Conservation (phyloP, 2,797 vertebrate genomes). For the Arctocebus calabarensis region DNA sequence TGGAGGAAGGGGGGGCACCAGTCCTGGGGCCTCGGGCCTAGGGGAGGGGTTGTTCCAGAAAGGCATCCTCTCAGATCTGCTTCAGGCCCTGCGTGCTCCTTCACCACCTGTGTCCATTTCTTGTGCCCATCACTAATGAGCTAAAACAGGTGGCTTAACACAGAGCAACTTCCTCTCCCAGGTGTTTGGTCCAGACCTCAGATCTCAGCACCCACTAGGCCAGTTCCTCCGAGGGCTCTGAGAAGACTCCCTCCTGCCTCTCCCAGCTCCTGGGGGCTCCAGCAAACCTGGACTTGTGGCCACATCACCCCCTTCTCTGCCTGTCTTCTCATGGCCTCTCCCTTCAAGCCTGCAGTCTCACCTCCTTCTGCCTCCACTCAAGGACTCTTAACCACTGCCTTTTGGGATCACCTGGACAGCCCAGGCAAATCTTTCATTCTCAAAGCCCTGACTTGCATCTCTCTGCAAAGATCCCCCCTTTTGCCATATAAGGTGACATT, state of each 20-base stretch:
- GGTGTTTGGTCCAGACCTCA: background rate
- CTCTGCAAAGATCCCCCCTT: background rate
- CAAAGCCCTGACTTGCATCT: background rate
- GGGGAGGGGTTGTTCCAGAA: background rate
- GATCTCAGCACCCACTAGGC: rapidly evolving
- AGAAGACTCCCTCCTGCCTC: background rate
- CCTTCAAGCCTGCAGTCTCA: background rate
- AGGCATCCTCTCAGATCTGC: background rate
- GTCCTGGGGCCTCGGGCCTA: background rate
- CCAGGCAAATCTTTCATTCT: background rate
- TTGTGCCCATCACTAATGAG: background rate
- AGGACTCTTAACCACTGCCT: no score
- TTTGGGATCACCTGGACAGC: no score
- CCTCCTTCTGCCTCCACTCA: no score
- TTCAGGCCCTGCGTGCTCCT: no score
- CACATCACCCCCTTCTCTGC: no score
- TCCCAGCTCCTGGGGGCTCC: background rate
- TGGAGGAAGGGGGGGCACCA: no score
- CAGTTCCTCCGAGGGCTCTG: background rate
- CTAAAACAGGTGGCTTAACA: background rate
- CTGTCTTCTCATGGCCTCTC: background rate
- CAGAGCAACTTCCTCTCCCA: background rate
- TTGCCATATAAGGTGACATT: background rate
- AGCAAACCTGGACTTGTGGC: background rate
- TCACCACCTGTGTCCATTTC: background rate